Evolutionary conservation across 2,888 invertebrate genomes (phyloP), one percentile per base, ranked within the genome.

Genomic region (Drosophila affinis): DNA sequence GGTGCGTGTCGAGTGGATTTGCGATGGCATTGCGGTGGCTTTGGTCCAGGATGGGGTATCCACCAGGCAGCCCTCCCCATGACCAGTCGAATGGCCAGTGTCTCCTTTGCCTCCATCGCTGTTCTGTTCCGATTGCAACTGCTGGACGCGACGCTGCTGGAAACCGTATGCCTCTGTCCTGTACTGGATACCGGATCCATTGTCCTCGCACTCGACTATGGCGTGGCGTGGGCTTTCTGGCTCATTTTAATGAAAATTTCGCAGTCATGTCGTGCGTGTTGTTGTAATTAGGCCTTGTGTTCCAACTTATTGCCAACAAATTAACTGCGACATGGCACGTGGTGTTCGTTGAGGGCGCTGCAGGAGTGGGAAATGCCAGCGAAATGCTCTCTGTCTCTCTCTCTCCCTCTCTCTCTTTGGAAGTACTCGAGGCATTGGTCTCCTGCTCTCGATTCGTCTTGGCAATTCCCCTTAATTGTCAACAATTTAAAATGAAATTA

Each of bases 311-410:
- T 91, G 90, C 90, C 90, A 90, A 81, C 90, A 81, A 90, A 90
- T 90, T 91, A 91, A 90, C 90, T 89, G 89, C 89, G 77, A 86
- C 89, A 89, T 87, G 85, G 89, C 89, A 88, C 88, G 86, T 89
- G 89, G 88, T 85, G 88, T 69, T 68, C 57, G 48, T 14, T 39
- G 14, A 4, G 18, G 2, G 39, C n/a, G 39, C 3, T 5, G 54
- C 9, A n/a, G 54, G 39, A n/a, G n/a, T 39, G 6, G 9, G 34
- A n/a, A 12, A 44, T 46, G 47, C n/a, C 14, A 12, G 12, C 9
- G 46, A 34, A 54, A 34, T 27, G 21, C 18, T 14, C 39, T n/a
- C n/a, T 9, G 9, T 29, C 29, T 29, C 29, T 27, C 27, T 7
- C 27, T 29, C 9, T 7, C 7, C 7, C 1, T 27, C 7, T 27